Evolutionary conservation across 2,113 vertebrate species (phyloP).

Genomic region (Eulacestoma nigropectus): DNA sequence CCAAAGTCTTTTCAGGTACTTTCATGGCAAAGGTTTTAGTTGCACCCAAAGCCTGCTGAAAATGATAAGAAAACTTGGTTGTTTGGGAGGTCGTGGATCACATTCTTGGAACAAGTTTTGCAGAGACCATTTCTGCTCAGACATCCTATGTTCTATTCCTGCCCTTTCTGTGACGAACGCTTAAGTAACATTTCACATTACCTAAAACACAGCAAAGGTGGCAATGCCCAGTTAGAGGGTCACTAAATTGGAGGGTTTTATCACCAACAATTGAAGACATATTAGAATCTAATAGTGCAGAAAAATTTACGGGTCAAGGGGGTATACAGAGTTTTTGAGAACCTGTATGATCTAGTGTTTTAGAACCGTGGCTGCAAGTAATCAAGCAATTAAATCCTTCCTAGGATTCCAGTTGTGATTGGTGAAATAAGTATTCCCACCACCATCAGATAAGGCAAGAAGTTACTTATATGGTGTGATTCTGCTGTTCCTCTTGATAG

Average conservation of each 20-base stretch:
- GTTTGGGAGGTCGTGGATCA: background rate
- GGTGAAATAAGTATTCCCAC: background rate
- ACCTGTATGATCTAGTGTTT: background rate
- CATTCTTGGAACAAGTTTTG: background rate
- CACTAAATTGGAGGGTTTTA: background rate
- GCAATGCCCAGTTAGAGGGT: background rate
- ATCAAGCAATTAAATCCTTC: background rate
- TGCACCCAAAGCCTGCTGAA: background rate
- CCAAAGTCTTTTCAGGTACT: background rate
- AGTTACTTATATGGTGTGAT: accelerated
- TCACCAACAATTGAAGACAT: background rate
- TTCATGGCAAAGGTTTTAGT: background rate
- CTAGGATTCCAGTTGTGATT: background rate
- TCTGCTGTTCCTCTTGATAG: background rate
- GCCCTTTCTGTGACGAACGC: background rate
- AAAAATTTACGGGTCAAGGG: background rate
- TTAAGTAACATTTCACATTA: background rate
- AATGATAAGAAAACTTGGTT: background rate
- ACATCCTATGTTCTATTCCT: background rate
- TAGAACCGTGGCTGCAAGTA: background rate
- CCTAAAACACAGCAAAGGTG: background rate
- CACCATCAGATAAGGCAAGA: background rate
- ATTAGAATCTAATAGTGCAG: background rate
- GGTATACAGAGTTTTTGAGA: background rate
- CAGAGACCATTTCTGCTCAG: background rate